These are phyloP conservation scores for Sycophila texana DNA, from an alignment of 2,888 invertebrate genomes.

Conservation along the genomic window DNA sequence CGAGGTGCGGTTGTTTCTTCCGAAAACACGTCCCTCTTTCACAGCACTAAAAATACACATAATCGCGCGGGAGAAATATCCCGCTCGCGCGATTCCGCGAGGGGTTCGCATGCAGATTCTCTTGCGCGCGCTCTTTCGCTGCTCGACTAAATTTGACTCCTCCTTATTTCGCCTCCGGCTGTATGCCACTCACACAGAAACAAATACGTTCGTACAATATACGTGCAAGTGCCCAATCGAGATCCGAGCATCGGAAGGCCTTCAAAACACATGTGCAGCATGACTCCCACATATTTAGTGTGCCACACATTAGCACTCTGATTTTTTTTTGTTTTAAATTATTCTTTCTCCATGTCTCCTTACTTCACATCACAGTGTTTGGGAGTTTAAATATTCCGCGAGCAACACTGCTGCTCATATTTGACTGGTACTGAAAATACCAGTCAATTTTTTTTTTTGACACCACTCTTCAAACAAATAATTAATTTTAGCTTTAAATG, in stretches of 20 bases:
- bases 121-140: neutral
- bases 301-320: slow-evolving; percentile 12
- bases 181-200: slow-evolving; percentile 34
- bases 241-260: slow-evolving; percentile 33
- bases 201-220: slow-evolving; percentile 25
- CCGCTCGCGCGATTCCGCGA: slow-evolving; percentile 16
- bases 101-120: neutral
- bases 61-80: slow-evolving; percentile 39
- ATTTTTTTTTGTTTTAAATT: slow-evolving; percentile 10
- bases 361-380: no score
- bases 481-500: no score
- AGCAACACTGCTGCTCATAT: no score
- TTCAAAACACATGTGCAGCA: slow-evolving; percentile 52
- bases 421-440: no score
- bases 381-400: neutral
- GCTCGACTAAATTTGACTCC: slow-evolving; percentile 49
- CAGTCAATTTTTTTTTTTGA: no score
- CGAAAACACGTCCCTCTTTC: slow-evolving; percentile 48
- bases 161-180: neutral
- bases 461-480: no score
- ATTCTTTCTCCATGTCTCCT: neutral
- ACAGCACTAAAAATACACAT: neutral
- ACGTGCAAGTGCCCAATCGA: neutral
- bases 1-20: slow-evolving; percentile 46
- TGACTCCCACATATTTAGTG: slow-evolving; percentile 42